Conservation (phyloP, 2,888 invertebrate species). For the Orgyia antiqua region DNA sequence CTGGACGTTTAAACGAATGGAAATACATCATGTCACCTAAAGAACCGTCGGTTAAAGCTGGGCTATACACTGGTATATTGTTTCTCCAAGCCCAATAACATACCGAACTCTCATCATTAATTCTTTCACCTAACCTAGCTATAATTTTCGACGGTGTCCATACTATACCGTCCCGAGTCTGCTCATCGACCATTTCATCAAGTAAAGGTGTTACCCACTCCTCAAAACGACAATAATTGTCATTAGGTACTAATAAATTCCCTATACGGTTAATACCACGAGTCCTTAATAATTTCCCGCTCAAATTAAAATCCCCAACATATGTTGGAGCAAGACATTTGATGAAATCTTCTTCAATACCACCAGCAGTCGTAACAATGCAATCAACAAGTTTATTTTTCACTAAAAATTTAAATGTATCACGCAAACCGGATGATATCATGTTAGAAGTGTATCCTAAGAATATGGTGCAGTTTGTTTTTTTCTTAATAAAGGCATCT, state of each 20-base stretch:
- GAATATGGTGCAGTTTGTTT: constrained; percentile 94
- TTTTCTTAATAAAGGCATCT: constrained; percentile 87
- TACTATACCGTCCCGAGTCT: constrained; percentile 82
- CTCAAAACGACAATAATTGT: constrained; percentile 98
- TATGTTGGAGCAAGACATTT: constrained; percentile 98
- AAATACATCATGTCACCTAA: constrained; percentile 99
- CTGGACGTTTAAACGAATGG: constrained; percentile 95
- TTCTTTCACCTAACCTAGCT: constrained; percentile 90
- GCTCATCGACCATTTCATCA: constrained; percentile 93
- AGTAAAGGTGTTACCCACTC: constrained; percentile 97
- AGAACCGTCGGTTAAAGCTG: constrained; percentile 98
- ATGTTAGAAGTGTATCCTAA: constrained; percentile 98
- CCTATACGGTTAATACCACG: constrained; percentile 92
- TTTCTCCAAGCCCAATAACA: constrained; percentile 98
- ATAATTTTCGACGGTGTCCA: constrained; percentile 89
- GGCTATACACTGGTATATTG: constrained; percentile 98
- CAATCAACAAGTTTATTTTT: constrained; percentile 90
- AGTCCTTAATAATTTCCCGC: constrained; percentile 87
- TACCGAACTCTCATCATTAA: constrained; percentile 93
- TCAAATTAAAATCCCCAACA: constrained; percentile 92
- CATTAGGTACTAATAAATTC: constrained; percentile 97
- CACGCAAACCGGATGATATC: constrained; percentile 95
- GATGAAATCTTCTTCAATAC: constrained; percentile 98
- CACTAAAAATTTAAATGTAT: constrained; percentile 87
- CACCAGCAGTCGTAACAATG: constrained; percentile 98